These are phyloP conservation scores for Lethenteron camtschaticum DNA, from an alignment of 2,113 vertebrate genomes.

Conservation along the genomic window DNA sequence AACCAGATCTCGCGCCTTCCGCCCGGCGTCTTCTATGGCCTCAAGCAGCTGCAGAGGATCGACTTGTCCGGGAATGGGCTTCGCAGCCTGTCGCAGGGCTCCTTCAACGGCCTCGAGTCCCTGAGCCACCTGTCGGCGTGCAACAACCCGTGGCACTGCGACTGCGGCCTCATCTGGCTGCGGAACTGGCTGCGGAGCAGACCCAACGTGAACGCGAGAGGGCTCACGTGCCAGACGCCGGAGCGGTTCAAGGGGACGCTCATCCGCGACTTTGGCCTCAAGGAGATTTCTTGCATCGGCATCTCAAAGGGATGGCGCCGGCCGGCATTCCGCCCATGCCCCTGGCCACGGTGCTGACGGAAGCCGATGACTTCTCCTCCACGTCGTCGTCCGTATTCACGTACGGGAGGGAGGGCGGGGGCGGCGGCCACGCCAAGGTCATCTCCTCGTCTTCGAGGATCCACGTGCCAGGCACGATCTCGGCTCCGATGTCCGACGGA, in stretches of 20 bases:
- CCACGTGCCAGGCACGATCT: constrained; percentile 62
- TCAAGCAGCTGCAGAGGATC: constrained; percentile 44
- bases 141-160: constrained; percentile 89
- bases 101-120: constrained; percentile 57
- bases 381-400: no score
- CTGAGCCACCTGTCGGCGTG: constrained; percentile 50
- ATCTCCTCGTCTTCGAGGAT: constrained; percentile 19
- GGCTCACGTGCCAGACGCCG: constrained; percentile 57
- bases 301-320: constrained; percentile 46
- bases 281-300: constrained; percentile 68
- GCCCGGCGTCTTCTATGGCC: constrained; percentile 41
- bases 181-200: constrained; percentile 66
- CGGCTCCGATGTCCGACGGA: constrained; percentile 48
- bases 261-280: constrained; percentile 40
- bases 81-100: constrained; percentile 51
- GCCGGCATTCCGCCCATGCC: no score
- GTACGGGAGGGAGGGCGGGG: no score
- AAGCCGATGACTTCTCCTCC: no score
- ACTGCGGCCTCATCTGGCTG: constrained; percentile 67
- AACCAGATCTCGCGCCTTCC: constrained; percentile 69
- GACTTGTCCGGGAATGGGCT: constrained; percentile 81
- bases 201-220: constrained; percentile 46
- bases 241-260: constrained; percentile 52
- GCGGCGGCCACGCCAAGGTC: no score
- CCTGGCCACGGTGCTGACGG: no score